A percentile compares a stretch with the other conserved stretches of the same genome.
Evolutionary conservation across 2,888 invertebrate species (phyloP).

Genomic region (Cancer borealis): DNA sequence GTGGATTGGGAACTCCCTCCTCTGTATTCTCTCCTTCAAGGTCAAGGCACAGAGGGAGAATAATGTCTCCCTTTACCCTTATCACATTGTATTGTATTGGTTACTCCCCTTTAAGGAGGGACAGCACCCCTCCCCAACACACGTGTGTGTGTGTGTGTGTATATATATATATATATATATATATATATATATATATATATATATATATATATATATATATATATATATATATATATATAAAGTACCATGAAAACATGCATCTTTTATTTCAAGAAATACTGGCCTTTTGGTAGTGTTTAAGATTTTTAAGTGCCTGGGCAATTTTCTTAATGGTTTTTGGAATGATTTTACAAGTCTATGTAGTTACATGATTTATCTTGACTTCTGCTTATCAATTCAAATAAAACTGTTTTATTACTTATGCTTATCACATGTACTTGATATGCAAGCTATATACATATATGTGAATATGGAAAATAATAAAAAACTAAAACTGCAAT

Average conservation of each 20-base stretch:
- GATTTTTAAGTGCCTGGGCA: not conserved
- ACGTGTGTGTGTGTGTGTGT: not conserved
- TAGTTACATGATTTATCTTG: not conserved
- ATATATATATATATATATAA: slow-evolving; percentile 22
- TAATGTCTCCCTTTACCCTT: too few species aligned
- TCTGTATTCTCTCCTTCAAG: too few species aligned
- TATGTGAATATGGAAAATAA: not conserved
- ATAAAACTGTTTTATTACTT: not conserved
- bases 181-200: not conserved
- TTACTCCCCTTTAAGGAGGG: too few species aligned
- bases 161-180: slow-evolving; percentile 1
- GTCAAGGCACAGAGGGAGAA: too few species aligned
- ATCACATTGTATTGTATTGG: too few species aligned
- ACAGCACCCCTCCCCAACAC: not conserved
- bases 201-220: slow-evolving; percentile 28
- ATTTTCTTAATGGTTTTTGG: not conserved
- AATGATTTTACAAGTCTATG: not conserved
- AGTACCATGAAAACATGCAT: not conserved
- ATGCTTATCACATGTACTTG: not conserved
- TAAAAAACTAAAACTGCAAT: too few species aligned
- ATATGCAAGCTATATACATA: not conserved
- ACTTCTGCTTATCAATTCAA: not conserved
- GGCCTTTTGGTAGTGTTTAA: not conserved
- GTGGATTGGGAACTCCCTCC: too few species aligned
- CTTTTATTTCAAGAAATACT: not conserved